Base-by-base conservation (phyloP, 1,140 invertebrate species). In the Tetragnatha versicolor region DNA sequence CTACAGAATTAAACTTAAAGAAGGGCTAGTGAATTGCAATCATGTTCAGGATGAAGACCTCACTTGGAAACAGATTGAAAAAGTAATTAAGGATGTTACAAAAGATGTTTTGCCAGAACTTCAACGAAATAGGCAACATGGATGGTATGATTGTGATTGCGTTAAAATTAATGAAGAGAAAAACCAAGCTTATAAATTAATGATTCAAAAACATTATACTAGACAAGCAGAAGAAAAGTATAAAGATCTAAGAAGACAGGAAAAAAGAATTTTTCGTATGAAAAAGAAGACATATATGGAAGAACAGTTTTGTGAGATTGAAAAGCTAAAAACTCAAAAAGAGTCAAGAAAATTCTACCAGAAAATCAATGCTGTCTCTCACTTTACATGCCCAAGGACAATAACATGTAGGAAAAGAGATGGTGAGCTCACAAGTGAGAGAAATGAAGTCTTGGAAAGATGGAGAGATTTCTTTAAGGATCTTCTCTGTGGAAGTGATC, bases 251-350 rank as follows among this genome's bases (percentile, higher is more conserved):
- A 35, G 14, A 42, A 42, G 45, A 65, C n/a, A 61, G 37, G 20
- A 45, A 45, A 45, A 45, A 10, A 63, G 31, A 39, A 9, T 45
- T 9, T 35, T 14, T 29, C 27, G 29, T 3, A 58, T 12, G n/a
- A 58, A 58, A 27, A 27, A 58, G 7, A 29, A 9, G 5, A 14
- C 2, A 4, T 58, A n/a, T 29, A 29, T 22, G 14, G 3, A 1
- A 27, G 17, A 12, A 58, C 10, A 58, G 9, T 29, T 58, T 12
- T 45, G 29, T 27, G 25, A 29, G 3, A 14, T 65, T 27, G 61
- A 45, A 45, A 12, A 42, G 39, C 61, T 65, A 20, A 65, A 65
- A 65, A 37, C 61, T 20, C 39, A 42, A 25, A 65, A 65, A 27
- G n/a, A 65, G 45, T 61, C 10, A 10, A 35, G 61, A 65, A 22